phyloP scores from a whole-genome alignment of 2,888 invertebrate genomes.

The Halocaridina rubra region DNA sequence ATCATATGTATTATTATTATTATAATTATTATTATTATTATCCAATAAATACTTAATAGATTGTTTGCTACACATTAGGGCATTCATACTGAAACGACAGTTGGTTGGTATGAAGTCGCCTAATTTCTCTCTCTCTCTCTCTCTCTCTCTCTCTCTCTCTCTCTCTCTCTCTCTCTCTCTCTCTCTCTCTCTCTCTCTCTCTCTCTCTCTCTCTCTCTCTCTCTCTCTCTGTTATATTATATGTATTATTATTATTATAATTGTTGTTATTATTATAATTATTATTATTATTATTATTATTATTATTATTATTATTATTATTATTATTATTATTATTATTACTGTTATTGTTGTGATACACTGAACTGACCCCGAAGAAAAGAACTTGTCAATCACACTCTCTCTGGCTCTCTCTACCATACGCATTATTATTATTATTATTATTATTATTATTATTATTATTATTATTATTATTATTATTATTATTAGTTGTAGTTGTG shows the following conservation, averaged over 20 bases:
- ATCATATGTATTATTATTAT: too few species aligned
- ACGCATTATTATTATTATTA: background rate
- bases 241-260: background rate
- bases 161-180: background rate
- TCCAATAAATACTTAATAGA: too few species aligned
- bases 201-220: background rate
- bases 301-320: background rate
- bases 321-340: background rate
- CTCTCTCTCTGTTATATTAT: background rate
- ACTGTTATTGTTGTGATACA: too few species aligned
- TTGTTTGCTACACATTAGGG: too few species aligned
- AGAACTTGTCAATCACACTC: too few species aligned
- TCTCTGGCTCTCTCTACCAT: background rate
- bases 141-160: background rate
- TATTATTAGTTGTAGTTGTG: too few species aligned
- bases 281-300: background rate
- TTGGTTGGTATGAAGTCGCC: background rate
- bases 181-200: slow-evolving; percentile 12
- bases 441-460: background rate
- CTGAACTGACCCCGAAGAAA: too few species aligned
- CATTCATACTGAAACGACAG: too few species aligned
- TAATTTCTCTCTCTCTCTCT: background rate
- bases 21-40: too few species aligned
- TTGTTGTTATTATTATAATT: background rate
- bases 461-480: background rate